Evolutionary conservation across 2,797 vertebrate species (phyloP).

Genomic region (Triplophysa yarkandensis): DNA sequence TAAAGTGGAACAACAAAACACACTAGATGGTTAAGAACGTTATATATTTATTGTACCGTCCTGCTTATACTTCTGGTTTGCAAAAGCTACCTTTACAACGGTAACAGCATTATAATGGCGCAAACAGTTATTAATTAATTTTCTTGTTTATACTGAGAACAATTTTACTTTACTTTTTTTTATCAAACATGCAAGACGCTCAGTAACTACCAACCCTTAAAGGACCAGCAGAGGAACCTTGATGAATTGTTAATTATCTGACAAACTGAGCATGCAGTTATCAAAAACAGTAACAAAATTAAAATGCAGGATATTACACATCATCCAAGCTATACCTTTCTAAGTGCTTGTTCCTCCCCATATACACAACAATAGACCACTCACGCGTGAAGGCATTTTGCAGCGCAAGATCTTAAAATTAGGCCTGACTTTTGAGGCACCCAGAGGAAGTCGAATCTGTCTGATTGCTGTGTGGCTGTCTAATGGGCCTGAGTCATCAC

Average conservation of each 20-base stretch:
- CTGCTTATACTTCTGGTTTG: no score
- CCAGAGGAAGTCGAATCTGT: constrained; percentile 28
- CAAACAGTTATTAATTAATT: no score
- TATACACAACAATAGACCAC: constrained; percentile 15
- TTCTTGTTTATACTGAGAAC: no score
- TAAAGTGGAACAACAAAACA: no score
- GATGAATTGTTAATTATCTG: constrained; percentile 53
- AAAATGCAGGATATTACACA: constrained; percentile 20
- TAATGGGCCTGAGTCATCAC: constrained; percentile 47
- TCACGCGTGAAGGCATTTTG: constrained; percentile 20
- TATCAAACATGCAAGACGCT: not conserved
- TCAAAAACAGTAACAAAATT: constrained; percentile 43
- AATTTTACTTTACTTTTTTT: not conserved
- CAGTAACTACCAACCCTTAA: constrained; percentile 10
- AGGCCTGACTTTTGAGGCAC: constrained; percentile 24
- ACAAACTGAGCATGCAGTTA: constrained; percentile 1
- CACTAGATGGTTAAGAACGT: no score
- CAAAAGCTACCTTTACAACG: no score
- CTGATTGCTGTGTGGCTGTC: constrained; percentile 41
- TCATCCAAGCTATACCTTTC: constrained; percentile 9
- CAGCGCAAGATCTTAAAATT: constrained; percentile 42
- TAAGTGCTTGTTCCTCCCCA: not conserved
- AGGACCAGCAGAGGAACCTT: constrained; percentile 36
- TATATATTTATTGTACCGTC: no score
- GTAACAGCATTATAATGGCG: no score